Base-by-base conservation (phyloP, 2,888 invertebrate species). In the Ochlodes sylvanus region DNA sequence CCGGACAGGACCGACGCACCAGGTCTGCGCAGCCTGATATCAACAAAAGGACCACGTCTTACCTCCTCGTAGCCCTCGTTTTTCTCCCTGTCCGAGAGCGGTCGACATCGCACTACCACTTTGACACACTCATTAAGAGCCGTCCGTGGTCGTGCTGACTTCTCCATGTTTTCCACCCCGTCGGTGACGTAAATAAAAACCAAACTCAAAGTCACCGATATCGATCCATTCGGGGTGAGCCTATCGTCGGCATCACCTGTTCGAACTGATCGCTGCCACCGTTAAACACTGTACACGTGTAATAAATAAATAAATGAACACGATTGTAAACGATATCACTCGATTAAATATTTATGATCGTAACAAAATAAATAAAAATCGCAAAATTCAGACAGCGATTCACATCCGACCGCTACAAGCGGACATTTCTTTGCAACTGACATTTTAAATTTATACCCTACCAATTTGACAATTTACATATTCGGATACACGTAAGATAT, bases 61-160 rank as follows among this genome's bases (percentile, higher is more conserved):
- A 94, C 93, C 90, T 96, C 96, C 70, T 90, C 94, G 90, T 96
- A 95, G 21, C 97, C 97, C 79, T 96, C 95, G 44, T 94, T 90
- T 44, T 94, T 94, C 92, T 99, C 99, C 78, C 96, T 97, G 75
- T 96, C 95, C 78, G 97, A 98, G 93, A 99, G 96, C 47, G 99
- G 99, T 66, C 99, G 96, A 93, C 99, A 99, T 85, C 99, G 94
- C 67, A 99, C 99, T 75, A 99, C 97, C 73, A 99, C 99, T 93
- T 98, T 98, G 70, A 99, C 98, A 82, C 97, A 96, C 91, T 99
- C 98, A 85, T 96, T 96, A 72, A 94, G 92, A 75, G 94, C 92
- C 73, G 93, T 93, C 81, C 92, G 87, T 71, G 93, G 93, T 77
- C 93, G 87, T 72, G 88, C 88, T 58, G 92, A 88, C 86, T 91